These are phyloP conservation scores for Bombyx mori DNA, from an alignment of 1,140 invertebrate genomes.

Conservation along the genomic window ASM3026992v2 NC_085127.1:9573501-9574000, in stretches of 20 bases:
- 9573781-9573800: conserved; percentile 99
- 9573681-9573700: not conserved
- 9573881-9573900: conserved; percentile 99
- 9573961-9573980: conserved; percentile 95
- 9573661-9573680: not conserved
- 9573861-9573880: conserved; percentile 94
- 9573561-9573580: conserved; percentile 98
- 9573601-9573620: conserved; percentile 97
- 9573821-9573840: conserved; percentile 95
- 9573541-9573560: conserved; percentile 97
- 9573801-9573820: conserved; percentile 97
- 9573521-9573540: conserved; percentile 94
- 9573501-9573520: conserved; percentile 92
- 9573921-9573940: conserved; percentile 96
- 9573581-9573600: conserved; percentile 99
- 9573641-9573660: too few species aligned
- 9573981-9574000: conserved; percentile 95
- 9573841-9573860: conserved; percentile 94
- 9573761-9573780: conserved; percentile 99
- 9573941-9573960: conserved; percentile 98
- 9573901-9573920: conserved; percentile 98
- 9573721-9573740: conserved; percentile 85
- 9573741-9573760: conserved; percentile 97
- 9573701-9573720: not conserved
- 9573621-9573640: conserved; percentile 31